Evolutionary conservation across 2,797 vertebrate genomes (phyloP), one percentile per base, ranked within the genome.

Genomic region (Lepus townsendii): DNA sequence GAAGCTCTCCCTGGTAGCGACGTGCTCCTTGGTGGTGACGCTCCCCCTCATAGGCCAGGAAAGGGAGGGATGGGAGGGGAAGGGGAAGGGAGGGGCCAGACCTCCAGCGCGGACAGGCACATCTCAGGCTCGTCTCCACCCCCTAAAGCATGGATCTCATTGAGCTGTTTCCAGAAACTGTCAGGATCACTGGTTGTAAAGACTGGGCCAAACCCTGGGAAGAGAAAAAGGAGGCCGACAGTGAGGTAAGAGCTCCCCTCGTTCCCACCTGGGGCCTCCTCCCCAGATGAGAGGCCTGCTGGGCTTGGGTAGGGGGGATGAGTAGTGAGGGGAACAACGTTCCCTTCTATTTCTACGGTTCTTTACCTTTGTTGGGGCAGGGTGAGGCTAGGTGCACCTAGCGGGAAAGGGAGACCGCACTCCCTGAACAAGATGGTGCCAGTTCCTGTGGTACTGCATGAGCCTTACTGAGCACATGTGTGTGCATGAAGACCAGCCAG

Each of bases 111-210:
- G 50, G 99, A 99, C 50, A 99, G 97, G 96, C 99, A 99, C 99
- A 99, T 99, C 97, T 99, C 99, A 0, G 99, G 99, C 96, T 99
- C 99, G 20, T 99, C 99, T 73, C 99, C 99, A 92, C 99, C 99
- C 54, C 98, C 98, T 50, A 99, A 97, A 11, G 99, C 98, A 22
- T 97, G 98, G 94, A 99, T 97, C 87, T 97, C 95, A 90, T 98
- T 98, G 97, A 99, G 98, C 72, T 98, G 93, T 47, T 96, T 78
- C 98, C 99, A 98, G 72, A 99, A 99, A 97, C 98, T 97, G 24
- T 98, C 88, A 11, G 99, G 98, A 77, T 99, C 98, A 42, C 98
- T 98, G 3, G 98, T 99, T 95, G 98, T 98, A 93, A 98, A 98
- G 66, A 99, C 98, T 0, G 99, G 99, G 20, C 99, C 99, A 12